phyloP scores from a whole-genome alignment of 2,888 invertebrate genomes.

The Piscicola geometra region DNA sequence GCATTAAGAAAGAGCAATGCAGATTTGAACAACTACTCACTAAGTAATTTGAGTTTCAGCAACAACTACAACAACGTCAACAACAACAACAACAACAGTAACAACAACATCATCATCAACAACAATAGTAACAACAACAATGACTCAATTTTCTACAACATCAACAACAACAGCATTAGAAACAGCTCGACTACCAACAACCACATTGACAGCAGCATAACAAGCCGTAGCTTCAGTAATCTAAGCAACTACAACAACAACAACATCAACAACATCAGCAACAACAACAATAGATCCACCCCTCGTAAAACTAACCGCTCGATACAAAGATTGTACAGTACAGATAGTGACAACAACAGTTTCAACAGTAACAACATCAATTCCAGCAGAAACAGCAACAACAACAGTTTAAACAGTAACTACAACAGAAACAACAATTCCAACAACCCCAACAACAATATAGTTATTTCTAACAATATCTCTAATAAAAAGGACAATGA shows the following conservation, averaged over 20 bases:
- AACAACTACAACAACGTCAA: neutral
- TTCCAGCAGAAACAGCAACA: neutral
- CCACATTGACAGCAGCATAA: conserved; percentile 8
- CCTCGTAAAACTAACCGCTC: no score
- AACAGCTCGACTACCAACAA: neutral
- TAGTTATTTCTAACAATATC: no score
- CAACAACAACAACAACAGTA: conserved; percentile 1
- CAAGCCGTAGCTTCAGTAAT: conserved; percentile 7
- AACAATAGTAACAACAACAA: conserved; percentile 1
- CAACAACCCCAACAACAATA: neutral
- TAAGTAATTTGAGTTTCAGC: neutral
- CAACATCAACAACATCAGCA: no score
- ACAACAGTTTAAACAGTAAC: neutral
- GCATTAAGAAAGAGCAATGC: neutral
- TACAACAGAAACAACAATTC: neutral
- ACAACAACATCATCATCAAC: neutral
- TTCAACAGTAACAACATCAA: neutral
- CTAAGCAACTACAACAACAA: neutral
- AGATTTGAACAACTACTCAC: conserved; percentile 12
- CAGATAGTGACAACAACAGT: neutral
- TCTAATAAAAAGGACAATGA: no score
- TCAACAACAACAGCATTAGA: neutral
- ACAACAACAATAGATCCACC: no score
- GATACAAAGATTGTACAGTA: no score
- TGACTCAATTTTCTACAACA: neutral